Base-by-base conservation (phyloP, 2,113 vertebrate species). In the Propithecus coquereli region DNA sequence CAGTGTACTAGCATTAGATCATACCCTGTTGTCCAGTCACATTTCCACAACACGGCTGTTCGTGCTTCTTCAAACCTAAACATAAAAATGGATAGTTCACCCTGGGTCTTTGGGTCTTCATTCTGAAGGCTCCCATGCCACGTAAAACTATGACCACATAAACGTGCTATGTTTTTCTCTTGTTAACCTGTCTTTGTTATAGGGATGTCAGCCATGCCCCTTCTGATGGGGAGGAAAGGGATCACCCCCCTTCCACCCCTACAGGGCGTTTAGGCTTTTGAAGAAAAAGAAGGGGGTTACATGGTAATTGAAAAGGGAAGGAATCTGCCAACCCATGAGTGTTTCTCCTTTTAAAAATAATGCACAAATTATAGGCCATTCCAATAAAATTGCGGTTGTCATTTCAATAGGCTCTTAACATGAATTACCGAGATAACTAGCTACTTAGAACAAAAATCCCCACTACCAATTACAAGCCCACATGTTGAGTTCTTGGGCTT, bases 341-440 rank as follows among this genome's bases (percentile, higher is more conserved):
- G 14, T 85, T 18, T 88, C 8, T 90, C 81, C 63, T 76, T 90
- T 85, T 63, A 40, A 87, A 85, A 96, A 59, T 66, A 91, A 95
- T 54, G 37, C 52, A 77, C 86, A 93, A 93, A 92, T 94, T 91
- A 86, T 0, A 88, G 83, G 65, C 30, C 30, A 90, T 84, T 92
- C 32, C 66, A 61, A 32, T 81, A 77, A 95, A 95, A 91, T 1
- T 20, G 34, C 81, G 71, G 14, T 23, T 32, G 79, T 73, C 47
- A 50, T 70, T 63, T 61, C 77, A 17, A 65, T 4, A 37, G 80
- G 8, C 79, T 61, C 81, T 80, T 13, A 57, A 63, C n/a, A 32
- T 40, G 65, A 87, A 54, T 52, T 25, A 32, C 76, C 6, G n/a
- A 87, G 84, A 17, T 57, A 77, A 87, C 47, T 16, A 16, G 30